Conservation (phyloP, 2,113 vertebrate genomes). For the Motacilla alba region DNA sequence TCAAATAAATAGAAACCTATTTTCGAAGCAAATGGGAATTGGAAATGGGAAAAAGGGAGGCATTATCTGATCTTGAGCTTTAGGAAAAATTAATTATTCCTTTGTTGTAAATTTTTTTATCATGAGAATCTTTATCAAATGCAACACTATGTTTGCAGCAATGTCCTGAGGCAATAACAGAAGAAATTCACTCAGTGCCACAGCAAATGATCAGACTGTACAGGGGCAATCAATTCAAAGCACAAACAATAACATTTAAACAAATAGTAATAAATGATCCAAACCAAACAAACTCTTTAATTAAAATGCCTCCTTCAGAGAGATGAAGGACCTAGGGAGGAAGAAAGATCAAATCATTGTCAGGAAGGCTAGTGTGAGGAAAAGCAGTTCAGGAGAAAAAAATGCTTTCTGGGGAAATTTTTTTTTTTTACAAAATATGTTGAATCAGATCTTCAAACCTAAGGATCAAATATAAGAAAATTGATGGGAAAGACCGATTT, state of each 20-base stretch:
- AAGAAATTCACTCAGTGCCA: conserved; percentile 19
- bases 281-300: conserved; percentile 45
- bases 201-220: conserved; percentile 41
- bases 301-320: conserved; percentile 56
- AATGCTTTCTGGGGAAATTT: not conserved
- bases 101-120: conserved; percentile 59
- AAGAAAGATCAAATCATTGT: not conserved
- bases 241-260: conserved; percentile 53
- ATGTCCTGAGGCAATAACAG: conserved; percentile 51
- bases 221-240: conserved; percentile 41
- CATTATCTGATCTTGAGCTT: conserved; percentile 22
- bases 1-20: conserved; percentile 46
- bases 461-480: not conserved
- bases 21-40: conserved; percentile 49
- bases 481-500: not conserved
- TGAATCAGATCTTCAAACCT: not conserved
- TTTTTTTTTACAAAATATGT: not conserved
- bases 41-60: not conserved
- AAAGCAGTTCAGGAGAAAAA: conserved; percentile 6
- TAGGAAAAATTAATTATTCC: conserved; percentile 65
- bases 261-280: conserved; percentile 50
- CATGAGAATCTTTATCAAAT: conserved; percentile 55
- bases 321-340: not conserved
- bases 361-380: not conserved
- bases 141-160: conserved; percentile 26